Base-by-base conservation (phyloP, 2,113 vertebrate species). In the Chascanopsetta lugubris region DNA sequence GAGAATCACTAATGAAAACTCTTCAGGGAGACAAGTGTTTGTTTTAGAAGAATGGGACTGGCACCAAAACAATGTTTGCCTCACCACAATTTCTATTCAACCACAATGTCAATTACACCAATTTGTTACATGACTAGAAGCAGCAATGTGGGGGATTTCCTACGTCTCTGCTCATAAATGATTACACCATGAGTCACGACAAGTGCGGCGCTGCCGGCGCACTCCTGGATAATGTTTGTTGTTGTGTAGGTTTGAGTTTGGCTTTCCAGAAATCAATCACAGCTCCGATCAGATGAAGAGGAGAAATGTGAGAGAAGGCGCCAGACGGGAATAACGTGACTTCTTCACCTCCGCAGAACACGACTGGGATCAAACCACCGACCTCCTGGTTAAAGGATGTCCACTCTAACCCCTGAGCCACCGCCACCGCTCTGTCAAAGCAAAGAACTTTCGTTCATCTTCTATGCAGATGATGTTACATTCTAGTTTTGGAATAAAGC, bases 61-160 rank as follows among this genome's bases (percentile, higher is more conserved):
- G 55, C 79, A 82, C 40, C 42, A 55, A 27, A 34, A 45, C 30
- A 61, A 15, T 65, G 63, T 70, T 89, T 82, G 67, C 38, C 22
- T 69, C 71, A 87, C 82, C 79, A 70, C 77, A 85, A 72, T 80
- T 86, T 86, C 61, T 71, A 83, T 83, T 80, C 57, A 81, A 86
- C 87, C 84, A 84, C 87, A 85, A 68, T 77, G 69, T 56, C 83
- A 87, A 83, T 85, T 85, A 84, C 20, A 18, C 32, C 84, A 87
- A 91, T 90, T 89, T 87, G 85, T 88, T 82, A 60, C 65, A 72
- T 80, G 83, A 76, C 66, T 64, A 77, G 68, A 77, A 79, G 72
- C 63, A 80, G 69, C 65, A 27, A 75, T 5, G 61, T 10, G 17
- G 80, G 80, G 87, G 58, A 73, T 84, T 85, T 84, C 83, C 72